Conservation (phyloP, 2,888 invertebrate genomes). For the Epistrophella euchroma region DNA sequence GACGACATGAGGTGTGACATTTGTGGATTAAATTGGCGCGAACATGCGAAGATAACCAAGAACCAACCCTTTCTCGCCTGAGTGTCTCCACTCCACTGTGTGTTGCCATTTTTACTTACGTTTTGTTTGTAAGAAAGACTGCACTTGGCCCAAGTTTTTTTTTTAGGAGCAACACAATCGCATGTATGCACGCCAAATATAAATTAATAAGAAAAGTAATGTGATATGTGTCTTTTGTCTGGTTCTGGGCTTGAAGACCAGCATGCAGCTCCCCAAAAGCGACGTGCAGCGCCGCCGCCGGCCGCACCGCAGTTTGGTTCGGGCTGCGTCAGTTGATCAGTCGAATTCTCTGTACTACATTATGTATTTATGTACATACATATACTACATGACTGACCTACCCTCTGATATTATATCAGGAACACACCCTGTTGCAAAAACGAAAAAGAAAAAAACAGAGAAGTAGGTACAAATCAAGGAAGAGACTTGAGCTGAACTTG, state of each 20-base stretch:
- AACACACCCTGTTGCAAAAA: constrained; percentile 44
- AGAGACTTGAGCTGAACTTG: constrained; percentile 43
- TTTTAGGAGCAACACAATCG: constrained; percentile 23
- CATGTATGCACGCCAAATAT: constrained; percentile 65
- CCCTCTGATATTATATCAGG: constrained; percentile 59
- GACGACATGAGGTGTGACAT: constrained; percentile 67
- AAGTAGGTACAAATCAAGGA: constrained; percentile 32
- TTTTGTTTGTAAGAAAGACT: constrained; percentile 43
- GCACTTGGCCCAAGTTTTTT: constrained; percentile 47
- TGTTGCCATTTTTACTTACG: background rate
- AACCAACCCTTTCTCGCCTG: constrained; percentile 27
- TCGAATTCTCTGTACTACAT: constrained; percentile 1
- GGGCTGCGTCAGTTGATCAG: constrained; percentile 45
- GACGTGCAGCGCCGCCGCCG: background rate
- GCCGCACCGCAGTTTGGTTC: constrained; percentile 28
- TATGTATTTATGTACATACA: background rate
- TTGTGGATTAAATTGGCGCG: constrained; percentile 63
- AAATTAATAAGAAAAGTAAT: constrained; percentile 67
- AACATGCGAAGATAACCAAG: constrained; percentile 51
- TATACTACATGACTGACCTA: constrained; percentile 72
- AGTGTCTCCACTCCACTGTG: constrained; percentile 12
- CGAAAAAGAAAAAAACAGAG: constrained; percentile 20
- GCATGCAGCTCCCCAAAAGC: background rate
- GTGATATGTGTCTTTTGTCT: constrained; percentile 46
- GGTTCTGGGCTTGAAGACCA: constrained; percentile 7